Conservation (phyloP, 2,888 invertebrate species). For the Cylloceria caligata region DNA sequence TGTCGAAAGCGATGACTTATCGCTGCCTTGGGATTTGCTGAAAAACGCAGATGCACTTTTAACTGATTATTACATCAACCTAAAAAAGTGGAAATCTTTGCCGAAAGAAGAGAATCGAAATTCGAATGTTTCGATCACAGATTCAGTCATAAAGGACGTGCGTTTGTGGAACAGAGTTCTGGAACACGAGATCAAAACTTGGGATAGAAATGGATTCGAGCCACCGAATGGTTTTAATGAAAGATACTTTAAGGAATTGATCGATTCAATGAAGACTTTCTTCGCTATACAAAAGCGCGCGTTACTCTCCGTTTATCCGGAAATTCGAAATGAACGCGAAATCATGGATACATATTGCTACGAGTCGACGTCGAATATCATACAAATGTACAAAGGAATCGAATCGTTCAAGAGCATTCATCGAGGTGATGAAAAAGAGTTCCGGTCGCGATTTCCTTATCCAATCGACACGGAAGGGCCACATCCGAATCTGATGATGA, state of each 20-base stretch:
- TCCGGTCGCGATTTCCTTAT: constrained; percentile 76
- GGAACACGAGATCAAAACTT: constrained; percentile 74
- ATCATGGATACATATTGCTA: constrained; percentile 76
- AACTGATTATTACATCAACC: constrained; percentile 8
- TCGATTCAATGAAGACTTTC: constrained; percentile 72
- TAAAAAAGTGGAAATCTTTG: constrained; percentile 34
- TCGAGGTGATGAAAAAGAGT: constrained; percentile 62
- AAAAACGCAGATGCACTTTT: constrained; percentile 12
- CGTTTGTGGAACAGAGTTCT: constrained; percentile 77
- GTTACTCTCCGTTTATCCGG: constrained; percentile 78
- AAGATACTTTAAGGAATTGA: constrained; percentile 70
- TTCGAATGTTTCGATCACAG: constrained; percentile 43
- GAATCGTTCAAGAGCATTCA: constrained; percentile 77
- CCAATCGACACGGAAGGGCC: constrained; percentile 70
- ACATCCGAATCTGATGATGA: constrained; percentile 77
- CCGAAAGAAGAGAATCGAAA: not conserved
- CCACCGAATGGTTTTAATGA: constrained; percentile 57
- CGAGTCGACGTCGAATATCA: constrained; percentile 69
- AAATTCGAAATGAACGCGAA: constrained; percentile 77
- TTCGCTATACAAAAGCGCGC: constrained; percentile 77
- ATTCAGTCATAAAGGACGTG: constrained; percentile 67
- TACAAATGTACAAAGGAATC: constrained; percentile 77
- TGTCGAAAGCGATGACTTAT: too few species aligned
- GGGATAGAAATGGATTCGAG: constrained; percentile 64
- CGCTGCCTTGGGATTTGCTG: not conserved